Evolutionary conservation across 2,797 vertebrate species (phyloP), one percentile per base, ranked within the genome.

Genomic region (Crocidura indochinensis): DNA sequence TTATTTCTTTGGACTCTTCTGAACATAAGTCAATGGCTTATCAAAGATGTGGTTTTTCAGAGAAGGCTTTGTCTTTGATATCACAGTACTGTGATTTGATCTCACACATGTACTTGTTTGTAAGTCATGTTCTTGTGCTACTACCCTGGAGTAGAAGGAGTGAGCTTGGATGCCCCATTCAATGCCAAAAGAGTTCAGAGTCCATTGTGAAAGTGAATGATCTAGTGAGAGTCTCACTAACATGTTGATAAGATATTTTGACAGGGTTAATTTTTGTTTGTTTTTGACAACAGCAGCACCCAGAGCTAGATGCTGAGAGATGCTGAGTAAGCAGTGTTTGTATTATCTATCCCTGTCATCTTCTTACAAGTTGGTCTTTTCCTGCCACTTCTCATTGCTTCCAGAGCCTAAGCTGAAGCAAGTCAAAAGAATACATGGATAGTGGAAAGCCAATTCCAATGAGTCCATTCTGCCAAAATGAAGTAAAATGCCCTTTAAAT

Each of bases 401-500:
- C 2, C 44, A 20, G 44, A 51, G 14, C 12, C 65, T 62, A 38
- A 67, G 27, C 64, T 68, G 62, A 81, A 1, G 14, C 31, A 51
- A 51, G 74, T 47, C 17, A 72, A 9, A 44, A 73, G 51, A 78
- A 46, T 60, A 12, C 27, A 62, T 62, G 64, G 67, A 62, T 69
- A 75, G 77, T 9, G 15, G 90, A 78, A 65, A 75, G 73, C 90
- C 27, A 46, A 56, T 73, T 84, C 31, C 78, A 27, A 49, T 53
- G 29, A 86, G 76, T 83, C 73, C 86, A 22, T 88, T 93, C 77
- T 64, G 60, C 81, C 76, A 81, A 80, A 88, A 82, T 65, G 78
- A 91, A 47, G 91, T 86, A 93, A 90, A 88, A 84, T 64, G 80
- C 69, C 80, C 76, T 93, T 92, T 94, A 90, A 91, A 82, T 86